Conservation (phyloP, 2,113 vertebrate species). For the Agapornis roseicollis region DNA sequence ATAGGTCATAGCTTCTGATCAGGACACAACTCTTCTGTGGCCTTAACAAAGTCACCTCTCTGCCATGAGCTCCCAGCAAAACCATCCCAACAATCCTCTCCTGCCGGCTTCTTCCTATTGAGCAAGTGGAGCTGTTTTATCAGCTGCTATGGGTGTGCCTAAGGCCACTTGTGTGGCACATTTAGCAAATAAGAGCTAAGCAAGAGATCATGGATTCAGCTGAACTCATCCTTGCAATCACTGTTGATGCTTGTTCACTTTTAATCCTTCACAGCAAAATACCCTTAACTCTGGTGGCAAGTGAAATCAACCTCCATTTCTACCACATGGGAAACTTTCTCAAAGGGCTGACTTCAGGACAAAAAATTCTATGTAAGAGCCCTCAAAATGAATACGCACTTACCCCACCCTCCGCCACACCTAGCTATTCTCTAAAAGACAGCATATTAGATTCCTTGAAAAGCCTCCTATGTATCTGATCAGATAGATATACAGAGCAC, state of each 20-base stretch:
- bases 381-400: background rate
- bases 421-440: background rate
- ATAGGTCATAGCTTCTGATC: background rate
- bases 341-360: background rate
- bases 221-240: background rate
- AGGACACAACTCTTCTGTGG: background rate
- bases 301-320: background rate
- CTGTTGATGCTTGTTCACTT: background rate
- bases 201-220: background rate
- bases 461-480: background rate
- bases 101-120: constrained; percentile 13
- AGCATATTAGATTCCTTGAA: background rate
- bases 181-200: background rate
- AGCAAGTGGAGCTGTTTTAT: background rate
- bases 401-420: background rate
- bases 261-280: background rate
- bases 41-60: background rate
- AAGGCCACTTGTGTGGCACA: constrained; percentile 33
- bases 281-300: background rate
- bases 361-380: background rate
- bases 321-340: background rate
- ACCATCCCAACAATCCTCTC: background rate
- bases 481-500: background rate
- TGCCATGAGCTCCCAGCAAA: background rate
- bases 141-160: background rate